phyloP scores from a whole-genome alignment of 2,888 invertebrate species.

The Drosophila ochracea region DNA sequence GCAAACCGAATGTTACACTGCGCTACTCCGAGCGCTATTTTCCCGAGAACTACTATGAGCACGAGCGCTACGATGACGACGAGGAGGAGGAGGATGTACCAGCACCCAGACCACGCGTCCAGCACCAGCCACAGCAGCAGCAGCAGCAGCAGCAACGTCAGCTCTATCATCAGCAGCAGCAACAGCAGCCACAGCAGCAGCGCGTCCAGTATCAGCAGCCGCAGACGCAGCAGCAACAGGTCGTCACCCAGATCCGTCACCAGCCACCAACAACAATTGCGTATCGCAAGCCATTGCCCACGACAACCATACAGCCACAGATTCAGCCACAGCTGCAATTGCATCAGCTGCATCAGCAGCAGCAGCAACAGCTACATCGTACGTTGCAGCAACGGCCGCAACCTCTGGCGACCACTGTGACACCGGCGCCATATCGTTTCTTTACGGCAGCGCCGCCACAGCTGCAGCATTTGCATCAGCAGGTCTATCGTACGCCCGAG shows the following conservation, averaged over 20 bases:
- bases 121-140: constrained; percentile 77
- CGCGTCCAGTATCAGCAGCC: constrained; percentile 67
- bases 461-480: constrained; percentile 84
- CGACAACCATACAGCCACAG: constrained; percentile 81
- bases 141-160: constrained; percentile 79
- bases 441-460: constrained; percentile 83
- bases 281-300: constrained; percentile 79
- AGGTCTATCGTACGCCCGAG: constrained; percentile 94
- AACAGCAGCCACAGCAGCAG: constrained; percentile 59
- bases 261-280: constrained; percentile 78
- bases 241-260: constrained; percentile 72
- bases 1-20: constrained; percentile 91
- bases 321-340: constrained; percentile 72
- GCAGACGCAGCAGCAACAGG: constrained; percentile 65
- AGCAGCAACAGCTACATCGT: constrained; percentile 62
- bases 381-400: constrained; percentile 76
- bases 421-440: constrained; percentile 85
- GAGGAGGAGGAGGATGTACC: constrained; percentile 82
- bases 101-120: constrained; percentile 80
- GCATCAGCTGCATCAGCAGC: constrained; percentile 73
- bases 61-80: constrained; percentile 85
- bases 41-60: constrained; percentile 91
- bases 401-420: constrained; percentile 82
- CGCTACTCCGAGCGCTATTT: constrained; percentile 94
- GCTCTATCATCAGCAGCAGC: constrained; percentile 52